Evolutionary conservation across 2,888 invertebrate species (phyloP).

Genomic region (Trachelus troglodyta): DNA sequence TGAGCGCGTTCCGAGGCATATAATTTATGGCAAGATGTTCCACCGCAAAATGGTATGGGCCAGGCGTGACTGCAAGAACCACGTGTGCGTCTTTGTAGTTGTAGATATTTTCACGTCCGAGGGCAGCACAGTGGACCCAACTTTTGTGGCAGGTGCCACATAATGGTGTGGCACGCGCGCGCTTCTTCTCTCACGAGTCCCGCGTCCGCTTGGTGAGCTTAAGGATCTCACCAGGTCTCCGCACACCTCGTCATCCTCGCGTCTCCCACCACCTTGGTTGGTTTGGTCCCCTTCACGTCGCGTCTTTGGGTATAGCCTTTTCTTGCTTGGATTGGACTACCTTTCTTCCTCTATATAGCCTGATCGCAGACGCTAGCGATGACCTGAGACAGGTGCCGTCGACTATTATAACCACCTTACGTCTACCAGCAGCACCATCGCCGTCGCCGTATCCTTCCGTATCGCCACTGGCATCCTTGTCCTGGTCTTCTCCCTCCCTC

Average conservation of each 20-base stretch:
- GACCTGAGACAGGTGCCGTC: slow-evolving; percentile 43
- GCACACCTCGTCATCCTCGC: neutral
- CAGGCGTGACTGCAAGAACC: neutral
- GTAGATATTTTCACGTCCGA: neutral
- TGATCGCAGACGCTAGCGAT: slow-evolving; percentile 38
- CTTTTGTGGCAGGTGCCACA: slow-evolving; percentile 51
- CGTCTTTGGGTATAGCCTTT: neutral
- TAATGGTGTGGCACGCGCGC: slow-evolving; percentile 50
- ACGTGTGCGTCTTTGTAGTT: neutral
- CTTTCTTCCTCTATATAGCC: slow-evolving; percentile 28
- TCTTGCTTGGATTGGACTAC: slow-evolving; percentile 12
- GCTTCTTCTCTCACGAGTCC: slow-evolving; percentile 23
- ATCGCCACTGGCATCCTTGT: neutral
- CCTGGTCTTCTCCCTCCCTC: neutral
- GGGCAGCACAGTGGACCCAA: slow-evolving; percentile 17
- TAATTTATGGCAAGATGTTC: slow-evolving; percentile 5
- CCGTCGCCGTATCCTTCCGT: slow-evolving; percentile 10
- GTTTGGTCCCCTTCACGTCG: neutral
- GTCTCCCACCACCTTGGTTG: neutral
- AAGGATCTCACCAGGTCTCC: neutral
- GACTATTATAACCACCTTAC: slow-evolving; percentile 48
- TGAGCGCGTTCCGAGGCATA: neutral
- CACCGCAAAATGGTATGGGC: neutral
- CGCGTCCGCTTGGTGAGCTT: neutral
- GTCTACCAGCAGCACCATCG: slow-evolving; percentile 33